Base-by-base conservation (phyloP, 1,140 invertebrate species). In the Druon quercuslanigerum region DNA sequence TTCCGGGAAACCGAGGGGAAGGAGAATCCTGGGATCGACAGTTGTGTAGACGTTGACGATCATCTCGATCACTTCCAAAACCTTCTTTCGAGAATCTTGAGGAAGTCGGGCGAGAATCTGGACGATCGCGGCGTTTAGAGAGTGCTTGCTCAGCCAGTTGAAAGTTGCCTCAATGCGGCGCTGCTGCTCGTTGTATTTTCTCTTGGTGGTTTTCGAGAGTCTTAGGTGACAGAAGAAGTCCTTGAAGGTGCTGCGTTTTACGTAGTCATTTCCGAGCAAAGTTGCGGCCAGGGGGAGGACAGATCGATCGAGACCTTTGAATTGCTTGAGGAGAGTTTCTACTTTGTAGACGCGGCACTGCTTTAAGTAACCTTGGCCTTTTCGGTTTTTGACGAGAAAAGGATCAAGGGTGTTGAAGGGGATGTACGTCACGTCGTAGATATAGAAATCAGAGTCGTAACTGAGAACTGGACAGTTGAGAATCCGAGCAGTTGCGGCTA, bases 401-500 rank as follows among this genome's bases (percentile, higher is more conserved):
- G 80, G 85, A 13, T 94, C 92, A 0, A 97, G 87, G 54, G 94
- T 95, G 73, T 94, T 92, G 66, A 96, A 94, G 0, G 96, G 96
- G 77, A 98, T 96, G 85, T 97, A 97, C 4, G 93, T 85, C 1
- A 97, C 93, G 90, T 96, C 95, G 89, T 95, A 97, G 72, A 98
- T 95, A 87, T 94, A 98, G 92, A 97, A 98, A 92, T 98, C 97
- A 2, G 97, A 98, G 89, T 98, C 97, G 82, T 95, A 95, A 86
- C 96, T 97, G 0, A 98, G 84, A 13, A 98, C 94, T 5, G 97
- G 97, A 84, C 96, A 98, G 50, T 95, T 92, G 7, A 97, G 91
- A 72, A 94, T 91, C 79, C 94, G 93, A 0, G 96, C 96, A 72
- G 98, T 84, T 0, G 94, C 94, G 2, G 96, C 96, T 74, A 98